Percentiles rank a stretch among this genome's conserved stretches.
Conservation (phyloP, 2,113 vertebrate genomes). For the Clarias macrocephalus region DNA sequence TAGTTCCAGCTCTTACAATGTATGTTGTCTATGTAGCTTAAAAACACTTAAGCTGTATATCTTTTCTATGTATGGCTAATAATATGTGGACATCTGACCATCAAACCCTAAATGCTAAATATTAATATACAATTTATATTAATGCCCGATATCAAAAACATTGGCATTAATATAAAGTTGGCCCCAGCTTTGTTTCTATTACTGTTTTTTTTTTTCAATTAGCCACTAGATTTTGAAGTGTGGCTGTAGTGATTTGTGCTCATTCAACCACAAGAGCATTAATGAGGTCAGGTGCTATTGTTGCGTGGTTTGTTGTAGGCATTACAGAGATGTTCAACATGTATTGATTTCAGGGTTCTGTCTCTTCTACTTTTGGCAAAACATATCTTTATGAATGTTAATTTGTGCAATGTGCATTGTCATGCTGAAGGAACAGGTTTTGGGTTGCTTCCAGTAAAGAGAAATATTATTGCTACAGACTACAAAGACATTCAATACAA, state of each 20-base stretch:
- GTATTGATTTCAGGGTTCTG: not conserved
- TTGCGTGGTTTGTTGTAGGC: not conserved
- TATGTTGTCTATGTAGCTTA: not conserved
- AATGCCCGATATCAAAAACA: not conserved
- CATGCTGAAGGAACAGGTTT: not conserved
- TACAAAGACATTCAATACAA: not conserved
- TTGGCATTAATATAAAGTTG: not conserved
- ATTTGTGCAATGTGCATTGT: not conserved
- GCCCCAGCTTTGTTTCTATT: not conserved
- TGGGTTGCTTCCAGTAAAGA: not conserved
- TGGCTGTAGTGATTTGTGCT: not conserved
- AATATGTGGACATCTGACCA: not conserved
- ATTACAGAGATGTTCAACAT: not conserved
- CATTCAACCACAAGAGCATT: not conserved
- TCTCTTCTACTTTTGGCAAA: not conserved
- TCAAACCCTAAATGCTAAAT: not conserved
- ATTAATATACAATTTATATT: too few relatives aligned
- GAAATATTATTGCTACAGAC: not conserved
- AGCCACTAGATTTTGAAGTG: not conserved
- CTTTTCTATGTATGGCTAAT: not conserved
- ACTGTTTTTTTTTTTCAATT: not conserved
- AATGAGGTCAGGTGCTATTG: not conserved
- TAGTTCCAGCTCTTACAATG: not conserved
- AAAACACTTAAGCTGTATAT: not conserved
- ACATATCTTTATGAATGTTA: not conserved